Percentiles rank a stretch among this genome's conserved stretches.
Evolutionary conservation across 2,113 vertebrate species (phyloP).

Genomic region (Callopanchax toddi): DNA sequence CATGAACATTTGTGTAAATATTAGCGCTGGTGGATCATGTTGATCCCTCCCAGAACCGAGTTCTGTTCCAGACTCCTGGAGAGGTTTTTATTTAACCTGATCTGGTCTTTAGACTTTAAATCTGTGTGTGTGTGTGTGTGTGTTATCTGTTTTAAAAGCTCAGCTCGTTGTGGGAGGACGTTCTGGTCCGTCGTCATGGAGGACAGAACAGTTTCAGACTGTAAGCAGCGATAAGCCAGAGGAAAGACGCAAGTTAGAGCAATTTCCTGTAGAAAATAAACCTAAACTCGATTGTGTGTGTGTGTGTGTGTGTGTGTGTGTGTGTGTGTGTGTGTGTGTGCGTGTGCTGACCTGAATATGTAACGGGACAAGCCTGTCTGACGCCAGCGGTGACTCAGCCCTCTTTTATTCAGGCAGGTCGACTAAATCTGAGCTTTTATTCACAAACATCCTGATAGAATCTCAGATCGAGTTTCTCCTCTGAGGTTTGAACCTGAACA

Average conservation of each 20-base stretch:
- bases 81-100: not conserved
- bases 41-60: not conserved
- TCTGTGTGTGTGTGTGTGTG: too few species aligned
- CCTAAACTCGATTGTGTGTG: not conserved
- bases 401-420: constrained; percentile 27
- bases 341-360: constrained; percentile 49
- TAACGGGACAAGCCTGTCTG: constrained; percentile 28
- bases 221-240: not conserved
- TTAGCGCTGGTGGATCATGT: not conserved
- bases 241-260: not conserved
- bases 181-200: not conserved
- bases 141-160: too few species aligned
- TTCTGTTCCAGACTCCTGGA: not conserved
- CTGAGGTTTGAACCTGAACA: too few species aligned
- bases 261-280: constrained; percentile 1
- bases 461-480: too few species aligned
- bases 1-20: not conserved
- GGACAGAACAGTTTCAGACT: not conserved
- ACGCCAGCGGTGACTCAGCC: constrained; percentile 56
- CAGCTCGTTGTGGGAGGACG: not conserved
- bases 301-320: constrained; percentile 12
- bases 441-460: constrained; percentile 40
- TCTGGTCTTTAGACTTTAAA: too few species aligned
- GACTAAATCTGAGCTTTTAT: constrained; percentile 47
- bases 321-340: too few species aligned